A percentile compares a stretch with the other conserved stretches of the same genome.
Evolutionary conservation across 30 jellyfish, hydroid and myxozoan genomes (phyloP).

Genomic region (Chironex yamaguchii): DNA sequence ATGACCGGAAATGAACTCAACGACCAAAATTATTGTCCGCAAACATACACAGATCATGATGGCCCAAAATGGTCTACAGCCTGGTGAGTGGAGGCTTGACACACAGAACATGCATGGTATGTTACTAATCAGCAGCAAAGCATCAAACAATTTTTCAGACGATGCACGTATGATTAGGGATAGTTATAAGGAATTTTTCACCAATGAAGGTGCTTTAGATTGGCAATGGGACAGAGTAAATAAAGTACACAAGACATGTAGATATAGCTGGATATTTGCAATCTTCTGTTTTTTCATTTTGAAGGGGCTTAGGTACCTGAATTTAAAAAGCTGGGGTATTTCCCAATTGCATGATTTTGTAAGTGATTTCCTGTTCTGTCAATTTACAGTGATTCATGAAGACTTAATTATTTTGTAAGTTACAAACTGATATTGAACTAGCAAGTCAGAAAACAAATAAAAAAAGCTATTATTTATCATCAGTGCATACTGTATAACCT

Average conservation of each 20-base stretch:
- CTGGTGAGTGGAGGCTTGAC: slow-evolving; percentile 64
- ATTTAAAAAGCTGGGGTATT: too few species aligned
- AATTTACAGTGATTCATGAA: too few species aligned
- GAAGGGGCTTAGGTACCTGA: too few species aligned
- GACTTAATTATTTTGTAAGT: too few species aligned
- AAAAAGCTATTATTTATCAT: too few species aligned
- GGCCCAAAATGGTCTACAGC: slow-evolving; percentile 39
- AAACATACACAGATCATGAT: slow-evolving; percentile 37
- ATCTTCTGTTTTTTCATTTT: too few species aligned
- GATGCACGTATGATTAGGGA: slow-evolving; percentile 51
- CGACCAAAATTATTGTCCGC: slow-evolving; percentile 28
- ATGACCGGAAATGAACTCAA: slow-evolving; percentile 10
- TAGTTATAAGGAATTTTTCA: slow-evolving; percentile 40
- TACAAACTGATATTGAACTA: too few species aligned
- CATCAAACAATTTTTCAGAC: slow-evolving; percentile 58
- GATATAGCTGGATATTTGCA: neutral
- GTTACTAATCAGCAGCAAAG: neutral
- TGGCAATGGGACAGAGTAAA: slow-evolving; percentile 67
- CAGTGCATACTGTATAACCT: too few species aligned
- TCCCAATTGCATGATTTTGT: too few species aligned
- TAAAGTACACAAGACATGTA: neutral
- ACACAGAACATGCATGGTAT: slow-evolving; percentile 24
- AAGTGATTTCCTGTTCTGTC: too few species aligned
- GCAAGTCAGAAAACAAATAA: too few species aligned
- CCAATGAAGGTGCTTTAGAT: slow-evolving; percentile 61